These are phyloP conservation scores for Podiceps cristatus DNA, from an alignment of 2,113 vertebrate species.

Conservation along the genomic window DNA sequence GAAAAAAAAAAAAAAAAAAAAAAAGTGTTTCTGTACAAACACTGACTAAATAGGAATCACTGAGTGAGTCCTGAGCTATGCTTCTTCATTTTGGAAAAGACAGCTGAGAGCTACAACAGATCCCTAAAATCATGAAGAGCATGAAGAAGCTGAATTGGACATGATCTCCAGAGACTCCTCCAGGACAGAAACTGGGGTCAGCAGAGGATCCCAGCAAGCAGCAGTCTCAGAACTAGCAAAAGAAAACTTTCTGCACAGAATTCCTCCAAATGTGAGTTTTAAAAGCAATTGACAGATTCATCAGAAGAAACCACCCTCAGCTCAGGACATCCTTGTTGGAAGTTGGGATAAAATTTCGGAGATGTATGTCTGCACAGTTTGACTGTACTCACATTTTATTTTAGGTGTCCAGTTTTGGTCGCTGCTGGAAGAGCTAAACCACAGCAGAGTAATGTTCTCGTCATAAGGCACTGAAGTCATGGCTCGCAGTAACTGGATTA, in stretches of 20 bases:
- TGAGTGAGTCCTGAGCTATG: background rate
- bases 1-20: background rate
- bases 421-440: background rate
- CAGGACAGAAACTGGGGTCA: background rate
- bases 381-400: background rate
- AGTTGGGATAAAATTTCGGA: background rate
- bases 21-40: fast-evolving
- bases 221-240: background rate
- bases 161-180: background rate
- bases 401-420: background rate
- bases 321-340: background rate
- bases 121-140: background rate
- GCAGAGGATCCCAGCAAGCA: background rate
- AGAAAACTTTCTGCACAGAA: background rate
- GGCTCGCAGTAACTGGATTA: background rate
- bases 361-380: background rate
- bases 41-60: background rate
- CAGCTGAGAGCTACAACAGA: background rate
- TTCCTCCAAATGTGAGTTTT: background rate
- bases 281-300: background rate
- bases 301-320: background rate
- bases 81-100: background rate
- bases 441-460: background rate
- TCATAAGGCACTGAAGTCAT: background rate
- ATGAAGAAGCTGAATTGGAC: background rate